Base-by-base conservation (phyloP, 2,797 vertebrate genomes). In the Discoglossus pictus region DNA sequence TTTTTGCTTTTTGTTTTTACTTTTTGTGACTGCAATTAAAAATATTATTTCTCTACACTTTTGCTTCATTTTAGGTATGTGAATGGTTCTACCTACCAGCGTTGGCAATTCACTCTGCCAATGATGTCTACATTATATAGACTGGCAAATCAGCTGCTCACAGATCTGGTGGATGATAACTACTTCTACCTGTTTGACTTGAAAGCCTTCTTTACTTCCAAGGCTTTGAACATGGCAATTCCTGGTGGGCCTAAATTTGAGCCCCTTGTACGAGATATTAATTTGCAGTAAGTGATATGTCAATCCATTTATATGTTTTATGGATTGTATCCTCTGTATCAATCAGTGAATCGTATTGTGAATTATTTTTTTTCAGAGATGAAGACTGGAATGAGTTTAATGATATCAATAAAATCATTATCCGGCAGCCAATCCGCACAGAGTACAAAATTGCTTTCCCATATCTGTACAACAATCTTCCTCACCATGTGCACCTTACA, bases 321-420 rank as follows among this genome's bases (percentile, higher is more conserved):
- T 36, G 23, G 6, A 18, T 35, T 34, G 34, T 48, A 24, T 56
- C 9, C 11, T 13, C 10, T 2, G 25, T 34, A 51, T 6, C 13
- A 24, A 6, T 17, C 4, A 18, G 2, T 52, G 7, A 39, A n/a
- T 18, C n/a, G 5, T 40, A 10, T 54, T 23, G 27, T 31, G 27
- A 31, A 31, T 4, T 67, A 69, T 10, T 66, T 18, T 75, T 1
- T 53, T 59, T 20, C 66, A 99, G 97, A 85, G 97, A 99, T 82
- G 97, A 99, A 86, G 97, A 99, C 82, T 99, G 97, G 97, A 99
- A 99, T 48, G 97, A 99, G 74, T 99, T 99, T 78, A 99, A 99
- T 3, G 97, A 99, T 82, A 99, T 99, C 85, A 99, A 99, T 84
- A 99, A 99, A 78, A 99, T 99, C 75, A 99, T 99, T 82, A 99